These are phyloP conservation scores for Cosmorhoe ocellata DNA, from an alignment of 2,888 invertebrate genomes.

Conservation along the genomic window DNA sequence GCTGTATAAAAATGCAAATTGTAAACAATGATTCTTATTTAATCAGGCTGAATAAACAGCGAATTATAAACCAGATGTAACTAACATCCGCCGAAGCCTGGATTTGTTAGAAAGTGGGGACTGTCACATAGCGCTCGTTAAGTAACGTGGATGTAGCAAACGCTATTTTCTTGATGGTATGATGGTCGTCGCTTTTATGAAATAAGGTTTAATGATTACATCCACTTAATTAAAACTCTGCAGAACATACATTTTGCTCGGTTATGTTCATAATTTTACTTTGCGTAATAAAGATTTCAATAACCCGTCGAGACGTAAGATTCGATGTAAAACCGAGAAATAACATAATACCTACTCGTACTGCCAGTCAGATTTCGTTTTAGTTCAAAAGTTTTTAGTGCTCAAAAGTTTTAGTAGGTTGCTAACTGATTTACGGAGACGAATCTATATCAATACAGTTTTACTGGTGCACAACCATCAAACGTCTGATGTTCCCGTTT, in stretches of 20 bases:
- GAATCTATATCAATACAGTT: too few species aligned
- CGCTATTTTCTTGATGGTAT: background rate
- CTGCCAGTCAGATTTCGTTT: too few species aligned
- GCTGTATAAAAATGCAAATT: conserved; percentile 8
- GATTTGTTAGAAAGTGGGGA: background rate
- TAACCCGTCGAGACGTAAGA: background rate
- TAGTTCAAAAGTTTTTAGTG: too few species aligned
- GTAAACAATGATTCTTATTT: conserved; percentile 10
- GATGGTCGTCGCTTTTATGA: background rate
- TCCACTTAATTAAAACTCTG: conserved; percentile 16
- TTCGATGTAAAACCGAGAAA: background rate
- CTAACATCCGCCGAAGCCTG: background rate
- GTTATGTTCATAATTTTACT: conserved; percentile 22
- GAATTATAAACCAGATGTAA: conserved; percentile 13
- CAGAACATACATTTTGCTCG: conserved; percentile 8
- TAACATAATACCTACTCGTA: background rate
- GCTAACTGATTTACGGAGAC: too few species aligned
- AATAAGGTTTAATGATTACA: background rate
- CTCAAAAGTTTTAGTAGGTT: too few species aligned
- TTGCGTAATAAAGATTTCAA: conserved; percentile 9
- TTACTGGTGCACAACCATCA: too few species aligned
- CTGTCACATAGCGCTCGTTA: too few species aligned
- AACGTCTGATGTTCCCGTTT: too few species aligned
- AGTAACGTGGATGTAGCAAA: too few species aligned
- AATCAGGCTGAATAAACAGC: conserved; percentile 13